phyloP scores from a whole-genome alignment of 2,113 vertebrate genomes.

The Pachycephala philippinensis region DNA sequence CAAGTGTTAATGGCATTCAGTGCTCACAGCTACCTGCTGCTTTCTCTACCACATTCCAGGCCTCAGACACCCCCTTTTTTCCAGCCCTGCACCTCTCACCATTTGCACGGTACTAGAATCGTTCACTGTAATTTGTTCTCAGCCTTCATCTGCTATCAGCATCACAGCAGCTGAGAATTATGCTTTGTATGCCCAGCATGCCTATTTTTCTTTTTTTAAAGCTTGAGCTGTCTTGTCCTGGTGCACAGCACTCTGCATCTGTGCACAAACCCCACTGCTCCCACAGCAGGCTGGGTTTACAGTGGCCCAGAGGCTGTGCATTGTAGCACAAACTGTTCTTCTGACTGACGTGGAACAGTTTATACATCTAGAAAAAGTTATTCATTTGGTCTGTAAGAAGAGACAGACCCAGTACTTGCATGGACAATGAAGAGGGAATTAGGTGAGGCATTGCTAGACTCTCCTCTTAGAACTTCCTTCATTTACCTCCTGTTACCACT shows the following conservation, averaged over 20 bases:
- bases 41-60: not conserved
- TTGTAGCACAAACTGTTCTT: not conserved
- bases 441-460: not conserved
- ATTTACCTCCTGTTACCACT: not conserved
- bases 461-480: not conserved
- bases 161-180: not conserved
- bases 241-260: not conserved
- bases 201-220: not conserved
- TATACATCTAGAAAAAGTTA: not conserved
- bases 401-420: not conserved
- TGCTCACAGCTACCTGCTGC: not conserved
- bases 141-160: not conserved
- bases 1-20: not conserved
- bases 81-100: not conserved
- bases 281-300: not conserved
- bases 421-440: rapidly evolving
- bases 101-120: not conserved
- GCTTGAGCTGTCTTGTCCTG: not conserved
- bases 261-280: not conserved
- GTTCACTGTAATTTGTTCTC: not conserved
- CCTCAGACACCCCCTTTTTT: not conserved
- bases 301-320: not conserved
- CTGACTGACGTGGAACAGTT: not conserved
- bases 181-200: not conserved
- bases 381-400: not conserved